These are phyloP conservation scores for Centropus unirufus DNA, from an alignment of 2,113 vertebrate genomes.

Conservation along the genomic window DNA sequence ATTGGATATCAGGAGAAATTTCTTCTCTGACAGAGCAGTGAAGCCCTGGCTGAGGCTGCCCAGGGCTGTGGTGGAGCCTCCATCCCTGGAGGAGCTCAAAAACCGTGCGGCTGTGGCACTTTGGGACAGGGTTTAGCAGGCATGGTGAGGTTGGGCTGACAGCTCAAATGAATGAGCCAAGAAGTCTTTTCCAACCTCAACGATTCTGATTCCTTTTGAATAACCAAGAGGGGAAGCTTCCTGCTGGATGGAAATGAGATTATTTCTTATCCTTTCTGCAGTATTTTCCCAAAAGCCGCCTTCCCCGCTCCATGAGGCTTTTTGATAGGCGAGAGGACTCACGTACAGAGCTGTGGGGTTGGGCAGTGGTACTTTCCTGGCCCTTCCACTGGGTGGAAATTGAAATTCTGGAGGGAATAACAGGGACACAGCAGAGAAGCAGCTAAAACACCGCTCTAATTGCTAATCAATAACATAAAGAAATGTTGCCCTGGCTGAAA, in stretches of 20 bases:
- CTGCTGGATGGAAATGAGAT: accelerated
- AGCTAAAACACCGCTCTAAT: slow-evolving; percentile 60
- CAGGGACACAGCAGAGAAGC: slow-evolving; percentile 1
- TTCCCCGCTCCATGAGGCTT: not conserved
- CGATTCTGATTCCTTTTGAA: not conserved
- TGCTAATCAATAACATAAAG: slow-evolving; percentile 62
- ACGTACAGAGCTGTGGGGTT: not conserved
- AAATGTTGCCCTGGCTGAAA: slow-evolving; percentile 51
- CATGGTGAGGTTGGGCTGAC: no score
- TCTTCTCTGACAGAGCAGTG: no score
- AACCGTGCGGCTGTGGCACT: no score
- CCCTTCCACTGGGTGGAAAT: not conserved
- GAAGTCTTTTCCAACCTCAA: no score
- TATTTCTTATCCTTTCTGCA: not conserved
- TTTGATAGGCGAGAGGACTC: not conserved
- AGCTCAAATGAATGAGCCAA: no score
- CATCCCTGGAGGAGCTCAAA: no score
- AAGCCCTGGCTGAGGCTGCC: no score
- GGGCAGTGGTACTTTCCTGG: not conserved
- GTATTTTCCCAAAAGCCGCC: not conserved
- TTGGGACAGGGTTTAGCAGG: no score
- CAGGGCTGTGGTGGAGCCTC: no score
- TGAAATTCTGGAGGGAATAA: slow-evolving; percentile 37
- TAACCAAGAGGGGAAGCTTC: not conserved
- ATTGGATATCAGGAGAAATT: no score